Evolutionary conservation across 2,113 vertebrate genomes (phyloP), one percentile per base, ranked within the genome.

Genomic region (Rana temporaria): DNA sequence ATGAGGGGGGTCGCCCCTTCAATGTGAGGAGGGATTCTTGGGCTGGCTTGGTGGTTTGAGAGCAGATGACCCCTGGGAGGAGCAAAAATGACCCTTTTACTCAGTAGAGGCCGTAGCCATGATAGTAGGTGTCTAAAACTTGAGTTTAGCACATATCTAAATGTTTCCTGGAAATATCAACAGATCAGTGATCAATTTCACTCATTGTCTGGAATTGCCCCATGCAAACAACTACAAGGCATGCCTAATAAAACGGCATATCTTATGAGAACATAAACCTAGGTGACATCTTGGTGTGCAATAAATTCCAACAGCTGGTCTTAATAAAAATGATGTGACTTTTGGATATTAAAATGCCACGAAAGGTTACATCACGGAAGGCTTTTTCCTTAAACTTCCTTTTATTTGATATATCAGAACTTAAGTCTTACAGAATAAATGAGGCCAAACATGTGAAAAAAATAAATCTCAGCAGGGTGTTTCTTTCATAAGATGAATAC

Each of bases 291-390:
- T 59, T 16, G 34, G n/a, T 62, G 72, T 75, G 22, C 56, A 60
- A 32, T 15, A 62, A 75, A 56, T 56, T 56, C 59, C 59, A 75
- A 56, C 56, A 75, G 72, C 57, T 15, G 56, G 38, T 62, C 59
- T 20, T 17, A 75, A 60, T 60, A 75, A 75, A 71, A 62, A 62
- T n/a, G n/a, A 75, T 42, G 8, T 75, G 12, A 11, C 30, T 19
- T 75, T 20, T 60, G 32, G 11, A 19, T 19, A 12, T 68, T 68
- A 68, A n/a, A 38, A 42, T 30, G 17, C 42, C 32, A 68, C 19
- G n/a, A 12, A 42, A 20, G 42, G n/a, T 7, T 34, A 32, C 16
- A 14, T 18, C 32, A 42, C 18, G 20, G 20, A 42, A 16, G 38
- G 32, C 64, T 34, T 34, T 65, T 65, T 38, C 7, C 34, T 20